Evolutionary conservation across 2,888 invertebrate species (phyloP).

Genomic region (Aplocera efformata): DNA sequence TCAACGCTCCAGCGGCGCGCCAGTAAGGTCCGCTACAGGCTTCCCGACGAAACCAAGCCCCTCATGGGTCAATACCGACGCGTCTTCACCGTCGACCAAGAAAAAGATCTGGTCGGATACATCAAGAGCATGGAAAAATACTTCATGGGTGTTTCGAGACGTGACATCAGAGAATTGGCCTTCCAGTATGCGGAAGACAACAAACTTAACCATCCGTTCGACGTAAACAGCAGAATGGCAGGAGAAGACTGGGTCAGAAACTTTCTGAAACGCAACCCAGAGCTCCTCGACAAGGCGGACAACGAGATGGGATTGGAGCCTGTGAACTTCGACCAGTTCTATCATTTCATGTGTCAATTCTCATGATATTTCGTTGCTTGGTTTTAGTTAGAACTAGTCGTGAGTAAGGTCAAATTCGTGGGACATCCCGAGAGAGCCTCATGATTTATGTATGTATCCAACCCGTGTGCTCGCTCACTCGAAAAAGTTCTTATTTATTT

Average conservation of each 20-base stretch:
- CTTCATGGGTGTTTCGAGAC: conserved; percentile 72
- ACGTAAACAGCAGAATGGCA: conserved; percentile 71
- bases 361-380: conserved; percentile 58
- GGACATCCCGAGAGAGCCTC: conserved; percentile 50
- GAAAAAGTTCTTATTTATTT: conserved; percentile 33
- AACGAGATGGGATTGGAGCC: conserved; percentile 65
- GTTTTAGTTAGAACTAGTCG: conserved; percentile 34
- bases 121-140: conserved; percentile 75
- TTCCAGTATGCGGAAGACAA: conserved; percentile 75
- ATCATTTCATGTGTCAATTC: conserved; percentile 74
- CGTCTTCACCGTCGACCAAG: conserved; percentile 73
- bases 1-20: conserved; percentile 73
- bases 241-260: conserved; percentile 77
- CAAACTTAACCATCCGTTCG: conserved; percentile 67
- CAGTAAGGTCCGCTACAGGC: conserved; percentile 70
- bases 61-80: conserved; percentile 73
- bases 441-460: conserved; percentile 39
- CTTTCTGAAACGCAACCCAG: conserved; percentile 72
- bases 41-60: conserved; percentile 68
- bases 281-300: conserved; percentile 60
- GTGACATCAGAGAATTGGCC: conserved; percentile 72
- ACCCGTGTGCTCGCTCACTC: conserved; percentile 32
- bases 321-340: conserved; percentile 75
- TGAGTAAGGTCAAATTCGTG: conserved; percentile 46
- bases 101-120: conserved; percentile 72